These are phyloP conservation scores for Apotomis capreana DNA, from an alignment of 2,888 invertebrate genomes.

Conservation along the genomic window DNA sequence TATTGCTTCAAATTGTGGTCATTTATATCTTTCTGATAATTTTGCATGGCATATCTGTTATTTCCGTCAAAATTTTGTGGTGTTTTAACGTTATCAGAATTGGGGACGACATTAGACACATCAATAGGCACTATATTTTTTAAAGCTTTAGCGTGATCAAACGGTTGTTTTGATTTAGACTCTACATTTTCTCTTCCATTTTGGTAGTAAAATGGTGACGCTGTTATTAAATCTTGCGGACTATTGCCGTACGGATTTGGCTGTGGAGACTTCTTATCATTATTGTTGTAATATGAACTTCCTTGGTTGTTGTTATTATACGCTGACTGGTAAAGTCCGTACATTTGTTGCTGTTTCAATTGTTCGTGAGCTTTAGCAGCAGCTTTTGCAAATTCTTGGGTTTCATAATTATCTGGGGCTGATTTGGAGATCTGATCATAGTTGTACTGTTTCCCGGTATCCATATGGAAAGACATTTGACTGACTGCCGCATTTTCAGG, in stretches of 20 bases:
- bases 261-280: constrained; percentile 61
- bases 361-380: constrained; percentile 76
- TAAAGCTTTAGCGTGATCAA: constrained; percentile 78
- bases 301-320: constrained; percentile 52
- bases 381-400: constrained; percentile 75
- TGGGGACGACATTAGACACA: constrained; percentile 72
- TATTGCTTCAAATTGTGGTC: constrained; percentile 66
- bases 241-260: constrained; percentile 55
- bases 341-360: constrained; percentile 66
- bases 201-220: constrained; percentile 64
- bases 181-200: constrained; percentile 63
- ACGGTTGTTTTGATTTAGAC: constrained; percentile 66
- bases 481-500: constrained; percentile 65
- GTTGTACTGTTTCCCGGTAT: constrained; percentile 64
- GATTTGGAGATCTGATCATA: constrained; percentile 68
- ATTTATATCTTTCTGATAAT: constrained; percentile 63
- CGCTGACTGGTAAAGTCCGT: constrained; percentile 54
- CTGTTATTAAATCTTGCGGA: constrained; percentile 68
- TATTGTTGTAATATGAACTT: constrained; percentile 55
- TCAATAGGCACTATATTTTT: constrained; percentile 79
- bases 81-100: constrained; percentile 60
- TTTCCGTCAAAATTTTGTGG: constrained; percentile 52
- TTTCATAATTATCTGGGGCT: constrained; percentile 62
- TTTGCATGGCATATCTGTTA: constrained; percentile 56
- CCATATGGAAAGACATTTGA: constrained; percentile 74